Evolutionary conservation across 2,797 vertebrate species (phyloP).

Genomic region (Brotula barbata): DNA sequence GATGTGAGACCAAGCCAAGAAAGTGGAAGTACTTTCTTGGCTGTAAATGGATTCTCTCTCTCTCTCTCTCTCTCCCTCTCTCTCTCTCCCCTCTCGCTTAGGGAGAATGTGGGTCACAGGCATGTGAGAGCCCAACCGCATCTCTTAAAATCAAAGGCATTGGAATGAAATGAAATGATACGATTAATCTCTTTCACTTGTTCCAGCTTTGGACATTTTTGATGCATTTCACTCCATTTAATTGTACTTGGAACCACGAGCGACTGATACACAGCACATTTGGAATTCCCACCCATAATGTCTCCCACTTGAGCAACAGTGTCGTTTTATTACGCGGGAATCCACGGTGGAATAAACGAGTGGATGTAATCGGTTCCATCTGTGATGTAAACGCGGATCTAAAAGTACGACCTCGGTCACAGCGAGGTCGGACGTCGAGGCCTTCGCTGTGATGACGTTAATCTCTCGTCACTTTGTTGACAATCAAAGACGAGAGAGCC

Average conservation of each 20-base stretch:
- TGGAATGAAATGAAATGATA: constrained; percentile 42
- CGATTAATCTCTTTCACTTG: constrained; percentile 49
- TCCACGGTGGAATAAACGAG: background rate
- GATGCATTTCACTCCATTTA: constrained; percentile 13
- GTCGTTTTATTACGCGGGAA: too few relatives aligned
- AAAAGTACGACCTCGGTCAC: constrained; percentile 35
- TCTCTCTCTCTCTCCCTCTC: constrained; percentile 12
- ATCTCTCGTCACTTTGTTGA: too few relatives aligned
- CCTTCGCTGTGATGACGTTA: constrained; percentile 40
- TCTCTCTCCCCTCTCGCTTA: constrained; percentile 21
- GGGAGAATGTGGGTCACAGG: constrained; percentile 70
- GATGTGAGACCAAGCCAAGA: constrained; percentile 60
- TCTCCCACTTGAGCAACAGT: background rate
- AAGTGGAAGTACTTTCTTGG: constrained; percentile 65
- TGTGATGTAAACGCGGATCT: constrained; percentile 4
- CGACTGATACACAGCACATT: constrained; percentile 9
- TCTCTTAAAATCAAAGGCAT: constrained; percentile 49
- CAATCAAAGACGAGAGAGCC: constrained; percentile 12
- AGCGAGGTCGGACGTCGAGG: constrained; percentile 32
- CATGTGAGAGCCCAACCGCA: constrained; percentile 44
- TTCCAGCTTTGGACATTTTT: constrained; percentile 9
- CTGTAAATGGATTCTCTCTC: constrained; percentile 58
- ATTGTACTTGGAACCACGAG: background rate
- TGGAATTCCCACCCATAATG: background rate
- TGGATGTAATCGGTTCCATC: too few relatives aligned